A percentile compares a stretch with the other conserved stretches of the same genome.
phyloP scores from a whole-genome alignment of 2,888 invertebrate species.

The Pollenia labialis region DNA sequence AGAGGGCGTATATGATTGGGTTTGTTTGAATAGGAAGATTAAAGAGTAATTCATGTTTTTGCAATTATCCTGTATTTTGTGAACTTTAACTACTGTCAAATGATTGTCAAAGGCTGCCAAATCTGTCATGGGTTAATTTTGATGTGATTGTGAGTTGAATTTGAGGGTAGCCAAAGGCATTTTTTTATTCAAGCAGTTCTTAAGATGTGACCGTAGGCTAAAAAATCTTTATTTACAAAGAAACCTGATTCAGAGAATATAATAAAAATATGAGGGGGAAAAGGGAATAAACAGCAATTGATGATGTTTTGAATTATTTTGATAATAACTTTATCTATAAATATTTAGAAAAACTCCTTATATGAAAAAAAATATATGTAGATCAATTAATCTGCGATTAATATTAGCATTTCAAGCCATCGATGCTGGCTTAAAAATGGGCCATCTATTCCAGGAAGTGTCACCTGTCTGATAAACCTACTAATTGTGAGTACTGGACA shows the following conservation, averaged over 20 bases:
- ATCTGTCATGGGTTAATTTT: conserved; percentile 61
- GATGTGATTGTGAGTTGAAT: conserved; percentile 33
- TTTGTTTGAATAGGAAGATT: conserved; percentile 61
- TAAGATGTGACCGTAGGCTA: not conserved
- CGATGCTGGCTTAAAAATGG: no score
- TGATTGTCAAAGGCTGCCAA: conserved; percentile 53
- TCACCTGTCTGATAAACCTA: no score
- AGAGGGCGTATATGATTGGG: conserved; percentile 24
- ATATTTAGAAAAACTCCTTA: no score
- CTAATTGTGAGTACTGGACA: no score
- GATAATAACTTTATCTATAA: no score
- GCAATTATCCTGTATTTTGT: conserved; percentile 61
- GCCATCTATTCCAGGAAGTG: no score
- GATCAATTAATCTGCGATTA: no score
- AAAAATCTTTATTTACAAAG: not conserved
- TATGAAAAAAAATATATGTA: no score
- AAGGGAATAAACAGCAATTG: not conserved
- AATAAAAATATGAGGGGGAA: not conserved
- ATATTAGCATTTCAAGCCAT: no score
- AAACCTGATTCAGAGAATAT: not conserved
- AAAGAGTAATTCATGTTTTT: conserved; percentile 71
- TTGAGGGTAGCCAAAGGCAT: not conserved
- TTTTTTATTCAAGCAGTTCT: not conserved
- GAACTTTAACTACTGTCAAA: conserved; percentile 58
- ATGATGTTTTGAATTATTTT: no score